A percentile compares a stretch with the other conserved stretches of the same genome.
phyloP scores from a whole-genome alignment of 2,888 invertebrate species.

The Rhingia rostrata region DNA sequence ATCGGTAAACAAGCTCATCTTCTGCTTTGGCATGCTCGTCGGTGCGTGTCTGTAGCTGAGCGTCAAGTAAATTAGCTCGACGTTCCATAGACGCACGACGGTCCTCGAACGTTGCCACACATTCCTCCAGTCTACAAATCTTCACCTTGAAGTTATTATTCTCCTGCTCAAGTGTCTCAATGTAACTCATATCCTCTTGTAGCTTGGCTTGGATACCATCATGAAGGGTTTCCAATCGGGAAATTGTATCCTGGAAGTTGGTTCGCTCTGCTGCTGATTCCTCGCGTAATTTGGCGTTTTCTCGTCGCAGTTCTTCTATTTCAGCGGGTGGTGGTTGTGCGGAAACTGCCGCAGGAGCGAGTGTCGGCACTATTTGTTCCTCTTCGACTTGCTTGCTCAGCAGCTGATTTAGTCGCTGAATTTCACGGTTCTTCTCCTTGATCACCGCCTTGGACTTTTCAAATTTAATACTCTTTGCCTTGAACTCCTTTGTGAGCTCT shows the following conservation, averaged over 20 bases:
- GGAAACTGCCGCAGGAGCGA: slow-evolving; percentile 41
- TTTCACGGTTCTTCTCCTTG: slow-evolving; percentile 85
- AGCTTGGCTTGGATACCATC: slow-evolving; percentile 86
- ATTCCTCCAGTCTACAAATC: slow-evolving; percentile 87
- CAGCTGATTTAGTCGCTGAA: slow-evolving; percentile 80
- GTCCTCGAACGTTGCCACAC: slow-evolving; percentile 86
- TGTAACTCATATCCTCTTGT: slow-evolving; percentile 89
- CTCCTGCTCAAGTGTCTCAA: slow-evolving; percentile 89
- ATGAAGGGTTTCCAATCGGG: slow-evolving; percentile 79
- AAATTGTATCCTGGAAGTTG: slow-evolving; percentile 79
- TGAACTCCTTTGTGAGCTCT: slow-evolving; percentile 83
- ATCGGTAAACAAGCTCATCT: slow-evolving; percentile 86
- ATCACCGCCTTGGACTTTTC: slow-evolving; percentile 84
- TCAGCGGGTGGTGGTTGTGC: slow-evolving; percentile 51
- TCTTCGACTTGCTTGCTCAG: slow-evolving; percentile 77
- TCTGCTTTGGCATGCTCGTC: slow-evolving; percentile 86
- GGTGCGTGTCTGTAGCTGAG: slow-evolving; percentile 85
- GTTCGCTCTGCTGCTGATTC: slow-evolving; percentile 77
- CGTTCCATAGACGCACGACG: slow-evolving; percentile 85
- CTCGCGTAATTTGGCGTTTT: slow-evolving; percentile 76
- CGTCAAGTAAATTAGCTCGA: slow-evolving; percentile 86
- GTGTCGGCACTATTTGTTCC: slow-evolving; percentile 67
- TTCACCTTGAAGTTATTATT: slow-evolving; percentile 86
- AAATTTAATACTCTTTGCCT: slow-evolving; percentile 84
- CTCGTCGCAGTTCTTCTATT: slow-evolving; percentile 74